Evolutionary conservation across 2,113 vertebrate species (phyloP).

Genomic region (Eira barbara): DNA sequence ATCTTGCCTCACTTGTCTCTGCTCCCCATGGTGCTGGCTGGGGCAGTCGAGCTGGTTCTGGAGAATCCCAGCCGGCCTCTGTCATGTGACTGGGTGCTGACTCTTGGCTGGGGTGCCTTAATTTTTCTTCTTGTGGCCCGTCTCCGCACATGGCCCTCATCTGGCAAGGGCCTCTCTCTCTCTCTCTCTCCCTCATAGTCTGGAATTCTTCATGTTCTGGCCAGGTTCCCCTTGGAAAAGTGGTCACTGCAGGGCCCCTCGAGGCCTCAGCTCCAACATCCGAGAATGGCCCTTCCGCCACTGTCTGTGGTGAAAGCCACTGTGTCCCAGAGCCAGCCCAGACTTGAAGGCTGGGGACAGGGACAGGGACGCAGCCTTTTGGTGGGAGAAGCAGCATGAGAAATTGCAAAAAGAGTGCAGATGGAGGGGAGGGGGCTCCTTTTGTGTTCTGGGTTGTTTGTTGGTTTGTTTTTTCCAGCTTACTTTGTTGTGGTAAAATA

Average conservation of each 20-base stretch:
- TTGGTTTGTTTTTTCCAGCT: neutral
- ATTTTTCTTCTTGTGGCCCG: neutral
- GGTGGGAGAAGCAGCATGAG: too few species aligned
- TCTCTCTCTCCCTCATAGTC: neutral
- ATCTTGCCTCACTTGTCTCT: neutral
- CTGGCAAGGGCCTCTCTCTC: neutral
- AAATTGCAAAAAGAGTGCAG: too few species aligned
- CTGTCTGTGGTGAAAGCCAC: neutral
- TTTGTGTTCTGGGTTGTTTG: neutral
- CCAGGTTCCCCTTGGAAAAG: neutral
- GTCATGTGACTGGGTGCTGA: rapidly evolving
- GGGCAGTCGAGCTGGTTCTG: neutral
- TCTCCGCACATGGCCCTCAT: neutral
- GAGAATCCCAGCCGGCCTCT: neutral
- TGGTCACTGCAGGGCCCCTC: neutral
- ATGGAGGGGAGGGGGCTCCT: too few species aligned
- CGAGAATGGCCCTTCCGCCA: neutral
- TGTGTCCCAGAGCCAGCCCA: neutral
- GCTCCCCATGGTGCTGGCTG: rapidly evolving
- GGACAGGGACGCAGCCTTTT: too few species aligned
- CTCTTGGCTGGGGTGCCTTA: neutral
- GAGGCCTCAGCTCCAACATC: neutral
- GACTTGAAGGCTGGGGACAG: neutral
- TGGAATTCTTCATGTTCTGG: neutral
- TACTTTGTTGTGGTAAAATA: neutral